These are phyloP conservation scores for Cyphomyrus discorhynchus DNA, from an alignment of 2,113 vertebrate species.

Conservation along the genomic window DNA sequence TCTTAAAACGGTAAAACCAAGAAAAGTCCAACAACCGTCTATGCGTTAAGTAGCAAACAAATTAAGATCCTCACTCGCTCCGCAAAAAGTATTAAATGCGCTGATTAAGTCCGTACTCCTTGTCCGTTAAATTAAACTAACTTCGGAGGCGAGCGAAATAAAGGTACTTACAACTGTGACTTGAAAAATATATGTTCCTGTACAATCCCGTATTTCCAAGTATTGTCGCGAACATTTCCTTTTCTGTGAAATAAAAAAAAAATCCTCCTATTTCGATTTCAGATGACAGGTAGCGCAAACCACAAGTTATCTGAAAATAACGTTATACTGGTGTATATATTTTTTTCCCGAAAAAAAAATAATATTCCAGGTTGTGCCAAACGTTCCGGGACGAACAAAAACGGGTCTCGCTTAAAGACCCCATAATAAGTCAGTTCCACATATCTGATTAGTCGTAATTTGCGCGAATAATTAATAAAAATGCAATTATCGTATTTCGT, in stretches of 20 bases:
- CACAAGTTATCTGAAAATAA: slow-evolving; percentile 5
- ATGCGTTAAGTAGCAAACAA: slow-evolving; percentile 41
- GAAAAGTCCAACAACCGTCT: slow-evolving; percentile 8
- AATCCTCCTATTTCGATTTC: slow-evolving; percentile 18
- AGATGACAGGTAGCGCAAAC: slow-evolving; percentile 17
- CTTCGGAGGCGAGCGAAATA: slow-evolving; percentile 10
- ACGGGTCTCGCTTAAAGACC: slow-evolving; percentile 41
- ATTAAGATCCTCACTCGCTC: slow-evolving; percentile 27
- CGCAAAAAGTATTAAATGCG: slow-evolving; percentile 19
- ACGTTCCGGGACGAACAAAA: slow-evolving; percentile 38
- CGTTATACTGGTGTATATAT: slow-evolving; percentile 14
- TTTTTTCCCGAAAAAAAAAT: slow-evolving; percentile 29
- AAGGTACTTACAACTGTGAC: slow-evolving; percentile 21
- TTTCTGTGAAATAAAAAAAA: slow-evolving; percentile 31
- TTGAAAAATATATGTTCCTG: slow-evolving; percentile 16
- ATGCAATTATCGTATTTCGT: slow-evolving; percentile 12
- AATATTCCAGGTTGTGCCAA: slow-evolving; percentile 52
- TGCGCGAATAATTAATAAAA: slow-evolving; percentile 19
- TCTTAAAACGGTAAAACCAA: not conserved
- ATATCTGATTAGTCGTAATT: slow-evolving; percentile 16
- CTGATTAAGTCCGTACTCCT: slow-evolving; percentile 21
- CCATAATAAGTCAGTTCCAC: slow-evolving; percentile 49
- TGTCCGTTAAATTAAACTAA: slow-evolving; percentile 18
- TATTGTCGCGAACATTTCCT: slow-evolving; percentile 43
- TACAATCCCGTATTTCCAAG: slow-evolving; percentile 44